Conservation (phyloP, 2,888 invertebrate genomes). For the Colletes collaris region DNA sequence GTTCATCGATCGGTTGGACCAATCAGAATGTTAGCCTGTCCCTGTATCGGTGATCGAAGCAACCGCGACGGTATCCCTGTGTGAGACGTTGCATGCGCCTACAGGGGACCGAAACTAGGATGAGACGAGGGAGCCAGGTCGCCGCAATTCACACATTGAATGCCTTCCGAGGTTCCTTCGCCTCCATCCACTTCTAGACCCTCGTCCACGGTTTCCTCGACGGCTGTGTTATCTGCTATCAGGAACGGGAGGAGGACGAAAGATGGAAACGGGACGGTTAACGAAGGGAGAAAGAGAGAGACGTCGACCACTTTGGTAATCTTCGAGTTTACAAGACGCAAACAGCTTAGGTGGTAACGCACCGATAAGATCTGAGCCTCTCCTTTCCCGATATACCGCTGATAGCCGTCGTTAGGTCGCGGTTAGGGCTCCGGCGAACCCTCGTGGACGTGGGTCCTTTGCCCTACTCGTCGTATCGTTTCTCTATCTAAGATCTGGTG, state of each 20-base stretch:
- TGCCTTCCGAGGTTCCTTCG: constrained; percentile 66
- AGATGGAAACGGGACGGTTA: constrained; percentile 41
- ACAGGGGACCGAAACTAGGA: constrained; percentile 24
- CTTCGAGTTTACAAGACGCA: constrained; percentile 81
- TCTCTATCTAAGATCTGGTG: constrained; percentile 60
- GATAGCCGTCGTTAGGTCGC: constrained; percentile 74
- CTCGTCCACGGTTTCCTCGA: constrained; percentile 67
- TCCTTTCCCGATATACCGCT: constrained; percentile 74
- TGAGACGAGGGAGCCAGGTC: constrained; percentile 52
- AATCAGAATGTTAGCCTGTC: constrained; percentile 16
- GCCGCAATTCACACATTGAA: constrained; percentile 78
- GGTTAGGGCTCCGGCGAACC: constrained; percentile 71
- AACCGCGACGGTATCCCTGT: constrained; percentile 31
- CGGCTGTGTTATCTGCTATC: constrained; percentile 74
- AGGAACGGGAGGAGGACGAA: constrained; percentile 38
- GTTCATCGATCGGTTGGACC: too few relatives aligned
- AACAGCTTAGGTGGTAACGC: constrained; percentile 81
- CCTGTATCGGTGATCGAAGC: constrained; percentile 44
- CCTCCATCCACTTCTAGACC: constrained; percentile 62
- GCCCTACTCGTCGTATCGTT: constrained; percentile 49
- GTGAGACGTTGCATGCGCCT: constrained; percentile 49
- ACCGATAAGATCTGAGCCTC: constrained; percentile 78
- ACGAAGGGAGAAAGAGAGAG: constrained; percentile 50
- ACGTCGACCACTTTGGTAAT: constrained; percentile 66
- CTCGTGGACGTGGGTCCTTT: constrained; percentile 42